Evolutionary conservation across 2,113 vertebrate species (phyloP).

Genomic region (Heloderma charlesbogerti): DNA sequence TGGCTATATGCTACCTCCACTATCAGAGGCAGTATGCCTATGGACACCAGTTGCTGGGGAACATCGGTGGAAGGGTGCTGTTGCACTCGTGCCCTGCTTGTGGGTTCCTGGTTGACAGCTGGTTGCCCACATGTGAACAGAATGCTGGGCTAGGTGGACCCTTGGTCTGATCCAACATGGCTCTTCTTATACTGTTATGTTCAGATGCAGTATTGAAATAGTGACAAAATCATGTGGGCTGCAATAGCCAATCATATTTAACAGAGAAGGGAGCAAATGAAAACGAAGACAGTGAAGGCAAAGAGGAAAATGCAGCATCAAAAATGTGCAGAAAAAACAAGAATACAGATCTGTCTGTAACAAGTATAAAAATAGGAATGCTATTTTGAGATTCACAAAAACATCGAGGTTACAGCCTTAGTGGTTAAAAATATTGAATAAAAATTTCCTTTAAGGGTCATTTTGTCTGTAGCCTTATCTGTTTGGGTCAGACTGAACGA

Average conservation of each 20-base stretch:
- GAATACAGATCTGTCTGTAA: background rate
- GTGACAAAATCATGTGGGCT: background rate
- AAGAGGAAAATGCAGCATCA: background rate
- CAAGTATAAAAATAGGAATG: background rate
- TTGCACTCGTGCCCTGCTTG: no score
- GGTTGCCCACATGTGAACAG: no score
- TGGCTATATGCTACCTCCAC: no score
- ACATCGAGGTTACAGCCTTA: background rate
- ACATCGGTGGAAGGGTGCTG: no score
- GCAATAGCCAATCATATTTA: background rate
- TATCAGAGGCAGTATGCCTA: no score
- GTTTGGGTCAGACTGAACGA: background rate
- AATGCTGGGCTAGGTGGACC: no score
- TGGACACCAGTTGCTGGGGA: no score
- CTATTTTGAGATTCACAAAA: background rate
- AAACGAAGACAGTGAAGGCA: background rate
- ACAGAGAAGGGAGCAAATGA: background rate
- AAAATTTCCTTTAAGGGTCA: background rate
- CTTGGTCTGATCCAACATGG: no score
- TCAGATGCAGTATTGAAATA: background rate
- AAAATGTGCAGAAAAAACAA: background rate
- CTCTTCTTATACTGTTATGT: no score
- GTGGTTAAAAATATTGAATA: constrained; percentile 12
- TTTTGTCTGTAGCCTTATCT: background rate
- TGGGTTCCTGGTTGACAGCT: no score